Evolutionary conservation across 1,140 invertebrate species (phyloP), one percentile per base, ranked within the genome.

Genomic region (Formica exsecta): DNA sequence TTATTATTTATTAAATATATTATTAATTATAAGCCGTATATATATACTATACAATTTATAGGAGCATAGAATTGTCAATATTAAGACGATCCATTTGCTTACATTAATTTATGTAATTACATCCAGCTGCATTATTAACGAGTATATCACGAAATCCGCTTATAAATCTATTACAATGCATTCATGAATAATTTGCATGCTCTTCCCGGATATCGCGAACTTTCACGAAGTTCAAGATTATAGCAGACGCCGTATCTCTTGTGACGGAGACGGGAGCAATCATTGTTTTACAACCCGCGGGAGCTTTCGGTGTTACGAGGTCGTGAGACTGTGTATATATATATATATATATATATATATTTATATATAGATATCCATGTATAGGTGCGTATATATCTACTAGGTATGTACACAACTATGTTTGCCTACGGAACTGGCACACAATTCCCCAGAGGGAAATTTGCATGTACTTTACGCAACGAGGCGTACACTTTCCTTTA

Each of bases 391-490:
- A 9, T 57, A n/a, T 41, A 3, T 25, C 16, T 9, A 3, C 1
- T 2, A 19, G 32, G 13, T 73, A 73, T 73, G 73, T 41, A 74
- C 25, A 70, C 44, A 80, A 57, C 77, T 70, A 73, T 81, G 68
- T 73, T 83, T 73, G 79, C 79, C 68, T 61, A 73, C 68, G 79
- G 79, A 83, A 83, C 79, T 74, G 68, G 79, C 68, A 83, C 79
- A 83, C 68, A 74, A 73, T 83, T 51, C 79, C 79, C 54, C 79
- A 38, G 38, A 74, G 79, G 54, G 68, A 83, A 83, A 83, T 83
- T 83, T 83, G 79, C 79, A 83, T 83, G 68, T 83, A 83, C 79
- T 83, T 83, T 83, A 73, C 79, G 79, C 79, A 83, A 83, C 79
- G 75, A 41, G 36, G 36, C 71, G 73, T 70, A 68, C 59, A 79